These are phyloP conservation scores for Haemorhous mexicanus DNA, from an alignment of 2,113 vertebrate species.

Conservation along the genomic window DNA sequence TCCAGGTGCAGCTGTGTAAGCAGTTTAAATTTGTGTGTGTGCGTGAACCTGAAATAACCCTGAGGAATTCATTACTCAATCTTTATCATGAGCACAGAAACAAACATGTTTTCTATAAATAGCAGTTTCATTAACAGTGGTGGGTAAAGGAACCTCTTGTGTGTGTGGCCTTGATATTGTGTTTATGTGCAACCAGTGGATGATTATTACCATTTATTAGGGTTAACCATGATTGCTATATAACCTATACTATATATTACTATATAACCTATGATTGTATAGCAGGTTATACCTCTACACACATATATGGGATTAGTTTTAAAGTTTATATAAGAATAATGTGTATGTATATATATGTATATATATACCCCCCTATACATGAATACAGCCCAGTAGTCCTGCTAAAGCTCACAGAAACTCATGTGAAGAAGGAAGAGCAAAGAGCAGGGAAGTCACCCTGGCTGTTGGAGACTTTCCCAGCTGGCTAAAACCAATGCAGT, in stretches of 20 bases:
- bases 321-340: background rate
- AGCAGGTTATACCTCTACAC: background rate
- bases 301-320: background rate
- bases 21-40: background rate
- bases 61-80: background rate
- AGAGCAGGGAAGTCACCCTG: background rate
- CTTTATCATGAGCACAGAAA: background rate
- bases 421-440: background rate
- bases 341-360: accelerated
- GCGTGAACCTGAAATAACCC: background rate
- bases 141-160: background rate
- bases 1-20: slow-evolving; percentile 38
- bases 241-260: background rate
- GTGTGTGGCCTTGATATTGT: background rate
- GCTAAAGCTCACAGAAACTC: background rate
- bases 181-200: background rate
- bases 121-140: background rate
- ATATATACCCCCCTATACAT: background rate
- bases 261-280: background rate
- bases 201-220: background rate
- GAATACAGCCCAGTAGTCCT: background rate
- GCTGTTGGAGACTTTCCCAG: background rate
- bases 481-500: background rate
- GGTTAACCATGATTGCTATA: background rate
- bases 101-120: slow-evolving; percentile 4